Conservation (phyloP, 2,113 vertebrate genomes). For the Alexandromys fortis region DNA sequence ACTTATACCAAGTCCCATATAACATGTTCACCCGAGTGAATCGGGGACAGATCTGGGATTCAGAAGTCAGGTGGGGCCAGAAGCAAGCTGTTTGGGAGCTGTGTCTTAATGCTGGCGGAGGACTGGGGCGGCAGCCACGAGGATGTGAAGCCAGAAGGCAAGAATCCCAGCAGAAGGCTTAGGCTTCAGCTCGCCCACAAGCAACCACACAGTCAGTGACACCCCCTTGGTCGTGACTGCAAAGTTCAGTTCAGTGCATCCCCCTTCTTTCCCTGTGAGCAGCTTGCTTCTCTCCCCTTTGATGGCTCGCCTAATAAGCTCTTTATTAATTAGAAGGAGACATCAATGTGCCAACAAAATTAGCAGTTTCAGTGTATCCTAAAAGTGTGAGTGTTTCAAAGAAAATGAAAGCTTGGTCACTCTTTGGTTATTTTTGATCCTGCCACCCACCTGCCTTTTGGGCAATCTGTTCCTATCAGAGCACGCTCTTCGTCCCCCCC, state of each 20-base stretch:
- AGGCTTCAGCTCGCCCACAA: slow-evolving; percentile 4
- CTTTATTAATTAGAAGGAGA: slow-evolving; percentile 38
- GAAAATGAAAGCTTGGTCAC: slow-evolving; percentile 64
- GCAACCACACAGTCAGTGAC: neutral
- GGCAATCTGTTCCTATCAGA: slow-evolving; percentile 57
- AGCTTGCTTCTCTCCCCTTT: slow-evolving; percentile 14
- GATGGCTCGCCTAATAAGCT: slow-evolving; percentile 16
- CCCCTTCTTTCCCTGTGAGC: slow-evolving; percentile 25
- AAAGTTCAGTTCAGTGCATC: neutral
- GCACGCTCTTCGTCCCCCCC: neutral
- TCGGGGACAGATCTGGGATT: neutral
- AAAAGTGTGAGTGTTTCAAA: slow-evolving; percentile 63
- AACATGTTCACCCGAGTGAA: neutral
- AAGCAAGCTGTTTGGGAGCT: neutral
- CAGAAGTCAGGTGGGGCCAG: neutral
- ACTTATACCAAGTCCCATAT: neutral
- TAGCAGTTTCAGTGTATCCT: slow-evolving; percentile 66
- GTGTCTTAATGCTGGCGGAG: neutral
- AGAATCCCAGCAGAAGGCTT: neutral
- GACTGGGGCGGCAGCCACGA: neutral
- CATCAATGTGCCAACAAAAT: slow-evolving; percentile 64
- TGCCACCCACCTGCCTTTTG: slow-evolving; percentile 62
- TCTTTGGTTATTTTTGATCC: slow-evolving; percentile 55
- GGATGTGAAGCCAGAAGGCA: neutral
- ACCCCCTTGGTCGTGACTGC: slow-evolving; percentile 9